Evolutionary conservation across 1,140 invertebrate species (phyloP).

Genomic region (Pseudomyrmex flavicornis): DNA sequence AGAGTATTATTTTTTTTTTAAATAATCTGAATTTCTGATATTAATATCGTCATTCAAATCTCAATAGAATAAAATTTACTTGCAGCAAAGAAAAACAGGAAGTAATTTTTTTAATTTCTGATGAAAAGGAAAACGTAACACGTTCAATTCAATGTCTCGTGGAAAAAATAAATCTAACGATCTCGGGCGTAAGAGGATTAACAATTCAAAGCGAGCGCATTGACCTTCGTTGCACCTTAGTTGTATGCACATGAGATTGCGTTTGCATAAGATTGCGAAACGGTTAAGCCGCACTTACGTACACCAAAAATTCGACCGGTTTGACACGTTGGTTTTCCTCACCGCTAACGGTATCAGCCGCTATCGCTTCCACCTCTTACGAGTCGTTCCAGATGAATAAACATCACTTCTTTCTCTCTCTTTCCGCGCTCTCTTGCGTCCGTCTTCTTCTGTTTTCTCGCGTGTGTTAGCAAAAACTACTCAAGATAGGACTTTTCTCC

Average conservation of each 20-base stretch:
- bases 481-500: neutral
- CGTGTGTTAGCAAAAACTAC: neutral
- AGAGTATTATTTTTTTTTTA: too few relatives aligned
- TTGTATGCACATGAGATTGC: slow-evolving; percentile 3
- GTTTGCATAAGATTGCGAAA: slow-evolving; percentile 61
- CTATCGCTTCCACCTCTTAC: slow-evolving; percentile 46
- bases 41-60: too few relatives aligned
- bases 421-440: neutral
- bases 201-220: slow-evolving; percentile 28
- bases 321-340: slow-evolving; percentile 60
- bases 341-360: slow-evolving; percentile 63
- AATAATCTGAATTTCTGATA: too few relatives aligned
- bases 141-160: too few relatives aligned
- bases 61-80: neutral
- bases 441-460: neutral
- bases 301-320: slow-evolving; percentile 72
- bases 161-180: neutral
- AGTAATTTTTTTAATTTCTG: neutral
- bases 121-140: neutral
- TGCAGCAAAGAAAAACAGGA: neutral
- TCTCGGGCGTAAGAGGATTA: neutral
- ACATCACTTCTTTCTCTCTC: slow-evolving; percentile 61
- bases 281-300: slow-evolving; percentile 18
- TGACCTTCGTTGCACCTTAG: slow-evolving; percentile 42
- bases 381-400: slow-evolving; percentile 66